These are phyloP conservation scores for Amyelois transitella DNA, from an alignment of 1,140 invertebrate species.

Conservation along the genomic window DNA sequence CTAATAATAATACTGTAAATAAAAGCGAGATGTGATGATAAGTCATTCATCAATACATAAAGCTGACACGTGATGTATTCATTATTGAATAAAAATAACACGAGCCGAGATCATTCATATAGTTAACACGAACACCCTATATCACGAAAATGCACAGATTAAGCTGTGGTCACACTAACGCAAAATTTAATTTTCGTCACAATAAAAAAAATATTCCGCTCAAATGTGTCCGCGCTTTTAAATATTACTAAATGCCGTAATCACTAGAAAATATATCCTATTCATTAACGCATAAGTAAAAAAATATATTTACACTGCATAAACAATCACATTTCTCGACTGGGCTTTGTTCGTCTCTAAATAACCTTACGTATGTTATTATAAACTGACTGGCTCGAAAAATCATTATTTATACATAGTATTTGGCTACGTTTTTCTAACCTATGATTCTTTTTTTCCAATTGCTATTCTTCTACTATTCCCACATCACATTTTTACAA, in stretches of 20 bases:
- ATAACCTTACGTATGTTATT: not conserved
- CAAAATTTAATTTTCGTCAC: not conserved
- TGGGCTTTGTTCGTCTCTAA: not conserved
- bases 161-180: not conserved
- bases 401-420: not conserved
- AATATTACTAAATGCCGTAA: not conserved
- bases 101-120: not conserved
- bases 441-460: not conserved
- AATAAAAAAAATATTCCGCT: too few relatives aligned
- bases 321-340: not conserved
- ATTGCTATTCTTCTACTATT: too few relatives aligned
- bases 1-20: conserved; percentile 9
- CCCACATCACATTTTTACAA: too few relatives aligned
- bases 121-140: not conserved
- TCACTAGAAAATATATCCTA: not conserved
- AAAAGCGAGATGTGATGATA: not conserved
- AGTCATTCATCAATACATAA: too few relatives aligned
- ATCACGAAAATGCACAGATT: not conserved
- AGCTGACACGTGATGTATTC: too few relatives aligned
- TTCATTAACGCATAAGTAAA: not conserved
- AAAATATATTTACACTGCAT: not conserved
- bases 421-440: too few relatives aligned
- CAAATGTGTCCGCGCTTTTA: too few relatives aligned
- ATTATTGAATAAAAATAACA: not conserved
- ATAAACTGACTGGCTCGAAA: not conserved